Percentiles rank a stretch among this genome's conserved stretches.
Conservation (phyloP, 2,113 vertebrate genomes). For the Sylvicapra grimmia region DNA sequence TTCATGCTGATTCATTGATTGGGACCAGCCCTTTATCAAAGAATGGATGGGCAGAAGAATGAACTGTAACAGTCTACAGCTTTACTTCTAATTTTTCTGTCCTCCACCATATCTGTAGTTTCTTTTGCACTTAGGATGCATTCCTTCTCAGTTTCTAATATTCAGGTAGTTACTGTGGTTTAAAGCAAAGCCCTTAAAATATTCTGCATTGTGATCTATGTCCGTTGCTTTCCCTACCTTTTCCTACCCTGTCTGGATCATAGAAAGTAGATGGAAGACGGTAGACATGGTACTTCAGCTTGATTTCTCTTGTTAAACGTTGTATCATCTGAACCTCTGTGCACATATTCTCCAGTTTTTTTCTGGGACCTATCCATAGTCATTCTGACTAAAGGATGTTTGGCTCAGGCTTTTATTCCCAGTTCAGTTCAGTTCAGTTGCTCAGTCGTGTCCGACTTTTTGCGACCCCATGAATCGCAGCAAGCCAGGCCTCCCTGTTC, state of each 20-base stretch:
- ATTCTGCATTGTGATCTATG: not conserved
- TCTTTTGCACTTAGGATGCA: not conserved
- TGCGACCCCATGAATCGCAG: too few relatives aligned
- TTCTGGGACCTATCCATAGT: not conserved
- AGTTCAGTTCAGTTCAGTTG: not conserved
- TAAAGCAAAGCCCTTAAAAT: not conserved
- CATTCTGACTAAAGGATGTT: not conserved
- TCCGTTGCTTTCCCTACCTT: not conserved
- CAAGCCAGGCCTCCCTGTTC: too few relatives aligned
- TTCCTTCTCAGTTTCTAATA: not conserved
- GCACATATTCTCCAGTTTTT: not conserved
- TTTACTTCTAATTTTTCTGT: not conserved
- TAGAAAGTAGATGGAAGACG: not conserved
- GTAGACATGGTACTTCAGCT: not conserved
- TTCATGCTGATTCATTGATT: not conserved
- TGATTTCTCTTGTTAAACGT: not conserved
- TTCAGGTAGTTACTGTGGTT: not conserved
- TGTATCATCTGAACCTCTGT: not conserved
- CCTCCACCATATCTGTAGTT: not conserved
- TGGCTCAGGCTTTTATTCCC: not conserved
- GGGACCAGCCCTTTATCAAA: not conserved
- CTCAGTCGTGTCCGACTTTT: too few relatives aligned
- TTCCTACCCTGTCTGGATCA: not conserved
- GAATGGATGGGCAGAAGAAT: not conserved
- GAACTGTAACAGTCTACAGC: not conserved